Conservation (phyloP, 1,140 invertebrate species). For the Brachionus calyciflorus region DNA sequence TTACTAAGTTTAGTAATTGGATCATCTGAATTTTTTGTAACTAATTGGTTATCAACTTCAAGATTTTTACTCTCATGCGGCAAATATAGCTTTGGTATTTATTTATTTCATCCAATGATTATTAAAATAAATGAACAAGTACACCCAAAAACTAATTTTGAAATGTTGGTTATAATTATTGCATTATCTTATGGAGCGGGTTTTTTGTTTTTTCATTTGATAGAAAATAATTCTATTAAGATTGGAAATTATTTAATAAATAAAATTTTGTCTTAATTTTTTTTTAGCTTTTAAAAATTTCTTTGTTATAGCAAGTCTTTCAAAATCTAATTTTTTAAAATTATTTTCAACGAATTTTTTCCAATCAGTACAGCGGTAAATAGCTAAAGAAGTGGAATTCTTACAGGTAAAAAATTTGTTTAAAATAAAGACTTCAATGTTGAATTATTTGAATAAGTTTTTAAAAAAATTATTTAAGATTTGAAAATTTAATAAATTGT, state of each 20-base stretch:
- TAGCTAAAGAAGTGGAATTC: too few relatives aligned
- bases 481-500: too few relatives aligned
- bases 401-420: too few relatives aligned
- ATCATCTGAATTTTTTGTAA: neutral
- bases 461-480: too few relatives aligned
- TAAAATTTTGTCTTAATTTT: too few relatives aligned
- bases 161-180: neutral
- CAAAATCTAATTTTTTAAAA: too few relatives aligned
- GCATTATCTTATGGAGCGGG: neutral
- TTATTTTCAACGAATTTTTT: too few relatives aligned
- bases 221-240: neutral
- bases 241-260: neutral
- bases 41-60: neutral
- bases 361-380: too few relatives aligned
- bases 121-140: neutral
- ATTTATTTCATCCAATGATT: constrained; percentile 10
- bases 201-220: neutral
- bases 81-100: constrained; percentile 3
- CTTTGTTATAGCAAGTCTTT: too few relatives aligned
- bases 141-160: neutral
- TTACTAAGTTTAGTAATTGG: neutral
- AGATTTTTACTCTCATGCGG: neutral
- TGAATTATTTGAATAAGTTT: too few relatives aligned
- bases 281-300: too few relatives aligned
- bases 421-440: too few relatives aligned